Conservation (phyloP, 1,140 invertebrate species). For the Stegodyphus mimosarum region DNA sequence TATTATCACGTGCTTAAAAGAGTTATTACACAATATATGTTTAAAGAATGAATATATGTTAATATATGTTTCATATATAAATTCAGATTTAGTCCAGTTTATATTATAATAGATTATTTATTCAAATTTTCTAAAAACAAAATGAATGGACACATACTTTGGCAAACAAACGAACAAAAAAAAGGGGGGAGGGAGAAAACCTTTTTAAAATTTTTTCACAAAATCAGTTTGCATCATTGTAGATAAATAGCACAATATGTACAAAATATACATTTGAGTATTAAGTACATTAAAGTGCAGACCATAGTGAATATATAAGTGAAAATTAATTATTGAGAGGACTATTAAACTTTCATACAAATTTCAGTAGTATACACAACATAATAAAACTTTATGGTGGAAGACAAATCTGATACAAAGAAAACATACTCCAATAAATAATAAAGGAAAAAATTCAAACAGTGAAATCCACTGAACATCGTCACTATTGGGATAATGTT, state of each 20-base stretch:
- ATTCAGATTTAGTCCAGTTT: too few species aligned
- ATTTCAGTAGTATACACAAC: constrained; percentile 5
- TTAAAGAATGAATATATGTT: too few species aligned
- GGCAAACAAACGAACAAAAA: too few species aligned
- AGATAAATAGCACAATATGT: constrained; percentile 25
- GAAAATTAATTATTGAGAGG: neutral
- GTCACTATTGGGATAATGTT: too few species aligned
- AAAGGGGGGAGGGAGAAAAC: too few species aligned
- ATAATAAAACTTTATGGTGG: constrained; percentile 22
- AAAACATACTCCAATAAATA: neutral
- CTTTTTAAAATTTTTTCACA: neutral
- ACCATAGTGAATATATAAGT: neutral
- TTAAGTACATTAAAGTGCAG: constrained; percentile 17
- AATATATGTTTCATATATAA: too few species aligned
- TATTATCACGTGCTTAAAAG: too few species aligned
- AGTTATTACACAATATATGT: too few species aligned
- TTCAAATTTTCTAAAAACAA: constrained; percentile 17
- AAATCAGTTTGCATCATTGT: constrained; percentile 2
- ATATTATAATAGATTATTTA: constrained; percentile 12
- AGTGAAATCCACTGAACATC: too few species aligned
- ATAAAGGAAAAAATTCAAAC: neutral
- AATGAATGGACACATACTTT: too few species aligned
- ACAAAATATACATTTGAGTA: constrained; percentile 36
- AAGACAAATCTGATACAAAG: constrained; percentile 16
- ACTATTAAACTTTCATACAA: neutral